phyloP scores from a whole-genome alignment of 2,888 invertebrate species.

The Ephialtes manifestator region DNA sequence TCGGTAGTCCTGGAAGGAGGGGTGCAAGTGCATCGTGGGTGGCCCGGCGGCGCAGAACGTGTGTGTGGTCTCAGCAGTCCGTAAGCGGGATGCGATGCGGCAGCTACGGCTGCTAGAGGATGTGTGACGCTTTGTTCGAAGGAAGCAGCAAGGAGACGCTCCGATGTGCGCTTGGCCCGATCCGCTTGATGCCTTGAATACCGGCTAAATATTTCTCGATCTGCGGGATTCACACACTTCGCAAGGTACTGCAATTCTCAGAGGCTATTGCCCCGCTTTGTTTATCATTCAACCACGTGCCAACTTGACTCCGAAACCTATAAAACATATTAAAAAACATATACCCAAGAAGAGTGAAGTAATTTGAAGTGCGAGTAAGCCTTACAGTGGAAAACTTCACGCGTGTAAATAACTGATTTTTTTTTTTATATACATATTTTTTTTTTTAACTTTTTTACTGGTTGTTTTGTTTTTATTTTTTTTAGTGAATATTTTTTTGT shows the following conservation, averaged over 20 bases:
- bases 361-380: background rate
- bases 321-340: background rate
- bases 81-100: slow-evolving; percentile 75
- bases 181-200: slow-evolving; percentile 38
- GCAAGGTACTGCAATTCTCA: slow-evolving; percentile 48
- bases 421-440: too few relatives aligned
- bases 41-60: slow-evolving; percentile 76
- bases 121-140: slow-evolving; percentile 78
- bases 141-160: slow-evolving; percentile 72
- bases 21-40: slow-evolving; percentile 78
- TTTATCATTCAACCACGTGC: slow-evolving; percentile 66
- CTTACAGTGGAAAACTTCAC: background rate
- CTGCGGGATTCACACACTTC: slow-evolving; percentile 38
- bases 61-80: slow-evolving; percentile 79
- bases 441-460: too few relatives aligned
- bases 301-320: slow-evolving; percentile 25
- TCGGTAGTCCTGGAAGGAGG: slow-evolving; percentile 43
- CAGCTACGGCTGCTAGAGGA: slow-evolving; percentile 75
- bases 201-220: slow-evolving; percentile 32
- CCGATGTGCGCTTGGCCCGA: slow-evolving; percentile 63
- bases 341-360: background rate
- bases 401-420: too few relatives aligned
- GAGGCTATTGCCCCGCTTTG: slow-evolving; percentile 60
- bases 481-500: background rate
- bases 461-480: too few relatives aligned